A percentile compares a stretch with the other conserved stretches of the same genome.
These are phyloP conservation scores for Grapholita molesta DNA, from an alignment of 1,140 invertebrate species.

Conservation along the genomic window DNA sequence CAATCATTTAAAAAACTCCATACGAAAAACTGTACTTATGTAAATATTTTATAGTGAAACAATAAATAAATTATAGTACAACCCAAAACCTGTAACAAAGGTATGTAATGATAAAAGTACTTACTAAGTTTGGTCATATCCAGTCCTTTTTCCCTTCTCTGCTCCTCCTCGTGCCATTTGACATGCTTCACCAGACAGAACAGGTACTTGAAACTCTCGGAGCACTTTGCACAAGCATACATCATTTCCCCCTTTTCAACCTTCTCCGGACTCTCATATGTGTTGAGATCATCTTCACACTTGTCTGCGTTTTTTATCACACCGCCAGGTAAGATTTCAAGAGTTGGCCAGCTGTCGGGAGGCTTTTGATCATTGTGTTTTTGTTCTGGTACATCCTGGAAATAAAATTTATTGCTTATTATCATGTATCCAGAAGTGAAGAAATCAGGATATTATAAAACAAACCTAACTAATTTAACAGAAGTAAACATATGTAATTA, in stretches of 20 bases:
- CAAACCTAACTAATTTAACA: too few species aligned
- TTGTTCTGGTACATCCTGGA: conserved; percentile 11
- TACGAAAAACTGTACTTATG: too few species aligned
- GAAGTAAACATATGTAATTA: too few species aligned
- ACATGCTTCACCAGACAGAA: conserved; percentile 59
- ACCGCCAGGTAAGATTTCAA: conserved; percentile 60
- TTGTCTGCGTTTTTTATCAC: conserved; percentile 55
- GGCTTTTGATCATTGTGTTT: conserved; percentile 23
- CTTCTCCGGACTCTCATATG: conserved; percentile 20
- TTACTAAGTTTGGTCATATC: conserved; percentile 37
- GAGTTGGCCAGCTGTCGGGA: conserved; percentile 54
- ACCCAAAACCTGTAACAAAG: too few species aligned
- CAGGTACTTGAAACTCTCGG: conserved; percentile 55
- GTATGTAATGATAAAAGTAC: conserved; percentile 17
- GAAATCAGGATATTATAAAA: too few species aligned
- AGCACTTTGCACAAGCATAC: conserved; percentile 65
- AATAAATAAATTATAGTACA: background rate
- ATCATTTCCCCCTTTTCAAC: conserved; percentile 36
- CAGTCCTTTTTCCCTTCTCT: conserved; percentile 30
- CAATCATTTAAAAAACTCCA: too few species aligned
- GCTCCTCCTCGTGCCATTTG: conserved; percentile 49
- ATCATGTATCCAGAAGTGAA: too few species aligned
- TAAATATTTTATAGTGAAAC: too few species aligned
- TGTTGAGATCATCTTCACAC: conserved; percentile 27
- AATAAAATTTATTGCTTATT: too few species aligned